Conservation (phyloP, 2,797 vertebrate genomes). For the Clamator glandarius region DNA sequence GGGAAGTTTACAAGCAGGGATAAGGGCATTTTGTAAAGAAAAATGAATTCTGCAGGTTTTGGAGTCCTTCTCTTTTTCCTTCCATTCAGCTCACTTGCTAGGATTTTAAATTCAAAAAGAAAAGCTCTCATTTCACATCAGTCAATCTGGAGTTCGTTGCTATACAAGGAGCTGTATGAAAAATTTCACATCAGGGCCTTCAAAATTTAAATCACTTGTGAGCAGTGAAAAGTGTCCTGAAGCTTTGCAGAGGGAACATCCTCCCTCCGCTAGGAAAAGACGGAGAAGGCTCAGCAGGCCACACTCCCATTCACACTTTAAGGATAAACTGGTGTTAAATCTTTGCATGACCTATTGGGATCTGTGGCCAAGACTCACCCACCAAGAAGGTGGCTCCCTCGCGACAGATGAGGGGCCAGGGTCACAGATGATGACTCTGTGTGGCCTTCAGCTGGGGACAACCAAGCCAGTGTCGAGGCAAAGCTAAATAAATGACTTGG, state of each 20-base stretch:
- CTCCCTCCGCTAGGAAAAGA: neutral
- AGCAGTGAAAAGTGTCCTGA: neutral
- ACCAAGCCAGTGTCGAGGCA: too few relatives aligned
- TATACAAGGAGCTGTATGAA: neutral
- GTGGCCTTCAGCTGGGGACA: too few relatives aligned
- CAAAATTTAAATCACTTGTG: neutral
- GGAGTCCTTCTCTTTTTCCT: too few relatives aligned
- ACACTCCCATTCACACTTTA: neutral
- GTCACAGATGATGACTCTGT: too few relatives aligned
- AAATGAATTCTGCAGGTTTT: too few relatives aligned
- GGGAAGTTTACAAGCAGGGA: too few relatives aligned
- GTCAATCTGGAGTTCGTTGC: neutral
- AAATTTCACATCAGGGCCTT: neutral
- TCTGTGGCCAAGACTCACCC: too few relatives aligned
- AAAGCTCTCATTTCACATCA: neutral
- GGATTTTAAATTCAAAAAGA: neutral
- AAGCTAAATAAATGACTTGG: too few relatives aligned
- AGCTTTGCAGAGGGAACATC: neutral
- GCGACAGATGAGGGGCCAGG: too few relatives aligned
- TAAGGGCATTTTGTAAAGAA: too few relatives aligned
- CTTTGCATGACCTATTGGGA: neutral
- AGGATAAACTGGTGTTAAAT: neutral
- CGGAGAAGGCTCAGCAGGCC: neutral
- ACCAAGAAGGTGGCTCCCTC: too few relatives aligned
- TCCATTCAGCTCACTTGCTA: neutral